These are phyloP conservation scores for Rhorus exstirpatorius DNA, from an alignment of 2,888 invertebrate genomes.

Conservation along the genomic window DNA sequence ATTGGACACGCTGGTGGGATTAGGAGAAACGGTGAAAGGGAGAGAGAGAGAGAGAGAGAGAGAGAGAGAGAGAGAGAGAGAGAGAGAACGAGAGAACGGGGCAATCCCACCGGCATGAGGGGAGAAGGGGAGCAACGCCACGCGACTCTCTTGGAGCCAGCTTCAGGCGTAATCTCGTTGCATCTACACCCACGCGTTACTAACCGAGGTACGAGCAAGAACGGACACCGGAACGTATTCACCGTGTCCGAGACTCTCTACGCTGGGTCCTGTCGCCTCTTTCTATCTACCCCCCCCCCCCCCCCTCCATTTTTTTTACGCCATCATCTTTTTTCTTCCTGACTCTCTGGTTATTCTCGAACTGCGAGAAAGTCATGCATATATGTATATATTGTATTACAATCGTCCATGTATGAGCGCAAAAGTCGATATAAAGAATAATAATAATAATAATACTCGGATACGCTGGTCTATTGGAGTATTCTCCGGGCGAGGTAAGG, in stretches of 20 bases:
- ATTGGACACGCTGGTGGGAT: conserved; percentile 64
- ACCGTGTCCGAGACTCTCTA: conserved; percentile 73
- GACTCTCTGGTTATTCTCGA: conserved; percentile 31
- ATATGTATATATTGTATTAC: conserved; percentile 16
- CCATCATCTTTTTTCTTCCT: conserved; percentile 19
- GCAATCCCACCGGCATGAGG: conserved; percentile 60
- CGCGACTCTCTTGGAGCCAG: conserved; percentile 78
- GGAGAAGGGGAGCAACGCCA: conserved; percentile 78
- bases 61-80: conserved; percentile 64
- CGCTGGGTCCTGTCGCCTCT: conserved; percentile 28
- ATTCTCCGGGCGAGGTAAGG: conserved; percentile 1
- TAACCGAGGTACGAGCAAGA: conserved; percentile 74
- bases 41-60: conserved; percentile 54
- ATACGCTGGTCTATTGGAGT: conserved; percentile 6
- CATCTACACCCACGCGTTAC: conserved; percentile 81
- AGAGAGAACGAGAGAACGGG: conserved; percentile 55
- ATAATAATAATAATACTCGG: conserved; percentile 39
- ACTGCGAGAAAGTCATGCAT: conserved; percentile 44
- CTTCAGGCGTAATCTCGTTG: conserved; percentile 78
- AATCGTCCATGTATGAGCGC: conserved; percentile 38
- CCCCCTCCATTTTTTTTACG: conserved; percentile 41
- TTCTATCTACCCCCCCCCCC: conserved; percentile 54
- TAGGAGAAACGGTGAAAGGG: conserved; percentile 64
- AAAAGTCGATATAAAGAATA: conserved; percentile 63
- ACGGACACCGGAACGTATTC: conserved; percentile 73